These are phyloP conservation scores for Pachydiplax longipennis DNA, from an alignment of 2,888 invertebrate genomes.

Conservation along the genomic window DNA sequence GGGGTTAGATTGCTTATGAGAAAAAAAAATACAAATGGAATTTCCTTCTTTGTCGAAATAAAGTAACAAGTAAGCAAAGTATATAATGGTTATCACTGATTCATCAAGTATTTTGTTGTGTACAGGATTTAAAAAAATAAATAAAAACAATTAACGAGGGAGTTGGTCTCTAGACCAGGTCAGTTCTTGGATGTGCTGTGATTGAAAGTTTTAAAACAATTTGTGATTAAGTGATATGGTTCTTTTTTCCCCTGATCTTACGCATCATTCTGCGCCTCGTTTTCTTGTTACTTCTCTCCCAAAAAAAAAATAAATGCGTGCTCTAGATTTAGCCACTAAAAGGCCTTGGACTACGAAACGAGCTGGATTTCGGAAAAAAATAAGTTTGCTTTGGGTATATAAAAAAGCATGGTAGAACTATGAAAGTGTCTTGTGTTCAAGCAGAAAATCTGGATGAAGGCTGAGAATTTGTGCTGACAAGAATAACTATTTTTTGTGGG, in stretches of 20 bases:
- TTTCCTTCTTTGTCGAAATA: conserved; percentile 31
- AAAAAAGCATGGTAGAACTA: conserved; percentile 7
- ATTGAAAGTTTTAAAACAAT: conserved; percentile 16
- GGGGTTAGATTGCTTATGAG: conserved; percentile 16
- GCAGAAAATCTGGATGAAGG: not conserved
- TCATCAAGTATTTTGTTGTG: conserved; percentile 40
- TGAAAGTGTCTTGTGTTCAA: not conserved
- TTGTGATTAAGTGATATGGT: conserved; percentile 27
- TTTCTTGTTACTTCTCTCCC: conserved; percentile 18
- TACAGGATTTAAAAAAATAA: conserved; percentile 17
- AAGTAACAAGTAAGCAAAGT: conserved; percentile 14
- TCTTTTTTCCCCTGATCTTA: not conserved
- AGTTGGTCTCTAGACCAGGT: conserved; percentile 18
- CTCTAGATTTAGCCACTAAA: conserved; percentile 25
- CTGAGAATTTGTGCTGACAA: conserved; percentile 25
- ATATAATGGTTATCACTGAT: conserved; percentile 41
- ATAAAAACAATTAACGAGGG: not conserved
- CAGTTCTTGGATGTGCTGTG: conserved; percentile 42
- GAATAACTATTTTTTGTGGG: conserved; percentile 37
- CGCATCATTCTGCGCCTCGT: not conserved
- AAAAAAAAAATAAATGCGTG: conserved; percentile 2
- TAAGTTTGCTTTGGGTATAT: not conserved
- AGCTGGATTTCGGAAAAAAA: conserved; percentile 28
- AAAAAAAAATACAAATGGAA: conserved; percentile 20
- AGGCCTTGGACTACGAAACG: conserved; percentile 28